phyloP scores from a whole-genome alignment of 2,888 invertebrate species.

The Campoletis raptor region DNA sequence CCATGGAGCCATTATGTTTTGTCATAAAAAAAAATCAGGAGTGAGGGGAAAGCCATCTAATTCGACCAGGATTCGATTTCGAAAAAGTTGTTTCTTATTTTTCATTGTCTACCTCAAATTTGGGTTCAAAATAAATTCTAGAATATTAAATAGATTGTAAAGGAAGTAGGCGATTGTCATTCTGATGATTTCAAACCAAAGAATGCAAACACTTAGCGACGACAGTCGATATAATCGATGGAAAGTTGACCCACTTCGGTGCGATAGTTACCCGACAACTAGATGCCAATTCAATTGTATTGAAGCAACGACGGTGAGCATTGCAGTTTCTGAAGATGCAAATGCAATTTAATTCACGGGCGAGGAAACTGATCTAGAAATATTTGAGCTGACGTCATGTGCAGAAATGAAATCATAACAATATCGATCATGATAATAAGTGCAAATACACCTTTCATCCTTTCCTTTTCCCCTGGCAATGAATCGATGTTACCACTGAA shows the following conservation, averaged over 20 bases:
- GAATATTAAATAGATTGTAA: not conserved
- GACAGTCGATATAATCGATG: slow-evolving; percentile 1
- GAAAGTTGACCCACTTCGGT: slow-evolving; percentile 34
- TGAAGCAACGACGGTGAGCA: slow-evolving; percentile 7
- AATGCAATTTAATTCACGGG: slow-evolving; percentile 20
- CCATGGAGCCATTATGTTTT: not conserved
- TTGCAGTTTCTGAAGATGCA: slow-evolving; percentile 8
- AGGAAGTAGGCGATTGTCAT: not conserved
- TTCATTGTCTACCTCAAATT: not conserved
- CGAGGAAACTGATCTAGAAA: not conserved
- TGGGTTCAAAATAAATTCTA: not conserved
- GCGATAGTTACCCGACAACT: slow-evolving; percentile 15
- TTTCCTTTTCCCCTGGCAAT: not conserved
- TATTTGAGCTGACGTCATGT: not conserved
- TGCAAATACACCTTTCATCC: not conserved
- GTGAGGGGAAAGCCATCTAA: not conserved
- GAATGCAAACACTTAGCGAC: not conserved
- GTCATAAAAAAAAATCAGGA: not conserved
- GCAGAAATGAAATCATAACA: not conserved
- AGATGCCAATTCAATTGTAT: slow-evolving; percentile 18
- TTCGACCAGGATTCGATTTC: not conserved
- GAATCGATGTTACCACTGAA: not conserved
- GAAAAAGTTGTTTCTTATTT: not conserved
- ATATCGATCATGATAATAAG: not conserved
- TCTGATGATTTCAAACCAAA: not conserved